Evolutionary conservation across 2,113 vertebrate genomes (phyloP).

Genomic region (Apodemus sylvaticus): DNA sequence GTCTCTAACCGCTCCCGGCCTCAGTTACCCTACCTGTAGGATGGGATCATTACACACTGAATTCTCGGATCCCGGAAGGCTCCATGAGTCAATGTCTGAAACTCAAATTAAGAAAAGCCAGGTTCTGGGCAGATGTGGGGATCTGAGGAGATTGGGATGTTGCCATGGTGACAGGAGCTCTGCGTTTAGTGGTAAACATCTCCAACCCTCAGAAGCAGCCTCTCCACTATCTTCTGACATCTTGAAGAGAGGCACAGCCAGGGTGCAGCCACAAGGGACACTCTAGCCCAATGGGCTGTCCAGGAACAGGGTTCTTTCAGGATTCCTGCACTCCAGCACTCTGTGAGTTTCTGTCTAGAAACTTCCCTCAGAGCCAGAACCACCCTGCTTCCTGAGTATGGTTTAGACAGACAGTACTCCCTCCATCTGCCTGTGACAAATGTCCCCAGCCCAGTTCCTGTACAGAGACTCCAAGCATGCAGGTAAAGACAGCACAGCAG

Average conservation of each 20-base stretch:
- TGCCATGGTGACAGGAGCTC: slow-evolving; percentile 38
- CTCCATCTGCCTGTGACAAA: background rate
- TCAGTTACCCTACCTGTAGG: background rate
- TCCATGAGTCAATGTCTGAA: background rate
- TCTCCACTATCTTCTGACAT: background rate
- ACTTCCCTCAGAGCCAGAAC: background rate
- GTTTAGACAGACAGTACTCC: background rate
- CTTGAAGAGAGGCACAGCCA: rapidly evolving
- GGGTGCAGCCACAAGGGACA: background rate
- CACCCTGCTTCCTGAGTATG: rapidly evolving
- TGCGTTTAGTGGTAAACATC: background rate
- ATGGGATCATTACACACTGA: rapidly evolving
- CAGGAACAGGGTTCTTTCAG: rapidly evolving
- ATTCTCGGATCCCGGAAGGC: rapidly evolving
- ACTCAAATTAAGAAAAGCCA: background rate
- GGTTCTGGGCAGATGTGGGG: slow-evolving; percentile 51
- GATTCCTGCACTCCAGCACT: background rate
- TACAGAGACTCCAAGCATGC: rapidly evolving
- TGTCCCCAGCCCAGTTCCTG: background rate
- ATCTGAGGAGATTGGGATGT: background rate
- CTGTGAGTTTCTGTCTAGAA: background rate
- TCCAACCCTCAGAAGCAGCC: background rate
- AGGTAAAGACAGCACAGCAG: background rate
- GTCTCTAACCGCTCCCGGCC: background rate
- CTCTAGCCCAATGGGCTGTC: too few species aligned